Evolutionary conservation across 2,797 vertebrate species (phyloP).

Genomic region (Ptychadena robeensis): DNA sequence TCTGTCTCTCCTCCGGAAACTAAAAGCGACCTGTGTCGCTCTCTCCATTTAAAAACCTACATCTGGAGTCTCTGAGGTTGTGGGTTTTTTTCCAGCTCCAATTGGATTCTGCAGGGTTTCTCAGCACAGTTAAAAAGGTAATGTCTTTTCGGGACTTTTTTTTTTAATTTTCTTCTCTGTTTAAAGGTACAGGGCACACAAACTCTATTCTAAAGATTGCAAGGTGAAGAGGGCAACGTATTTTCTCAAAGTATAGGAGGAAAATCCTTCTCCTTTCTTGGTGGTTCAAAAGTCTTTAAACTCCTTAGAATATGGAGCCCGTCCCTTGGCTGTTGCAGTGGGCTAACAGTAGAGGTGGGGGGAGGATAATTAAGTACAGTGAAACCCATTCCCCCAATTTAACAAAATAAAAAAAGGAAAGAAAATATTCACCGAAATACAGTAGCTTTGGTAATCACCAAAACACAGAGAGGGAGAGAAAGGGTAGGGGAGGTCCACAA

Average conservation of each 20-base stretch:
- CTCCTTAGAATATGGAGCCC: conserved; percentile 56
- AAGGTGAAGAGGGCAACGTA: conserved; percentile 51
- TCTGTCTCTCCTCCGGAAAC: conserved; percentile 91
- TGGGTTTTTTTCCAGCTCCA: conserved; percentile 61
- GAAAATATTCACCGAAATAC: conserved; percentile 98
- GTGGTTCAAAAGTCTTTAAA: conserved; percentile 56
- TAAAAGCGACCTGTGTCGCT: conserved; percentile 84
- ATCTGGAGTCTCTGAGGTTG: conserved; percentile 60
- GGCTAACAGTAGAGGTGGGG: conserved; percentile 52
- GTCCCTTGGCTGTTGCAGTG: conserved; percentile 50
- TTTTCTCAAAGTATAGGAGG: conserved; percentile 43
- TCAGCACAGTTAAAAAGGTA: conserved; percentile 63
- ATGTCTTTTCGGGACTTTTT: conserved; percentile 80
- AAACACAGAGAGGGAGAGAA: conserved; percentile 78
- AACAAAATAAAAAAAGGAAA: conserved; percentile 21
- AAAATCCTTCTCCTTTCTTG: conserved; percentile 28
- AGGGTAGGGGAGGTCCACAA: conserved; percentile 54
- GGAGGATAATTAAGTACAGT: conserved; percentile 50
- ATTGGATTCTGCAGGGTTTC: conserved; percentile 59
- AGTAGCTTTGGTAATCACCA: conserved; percentile 99
- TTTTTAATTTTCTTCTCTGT: conserved; percentile 71
- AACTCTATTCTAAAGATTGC: conserved; percentile 60
- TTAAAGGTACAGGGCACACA: conserved; percentile 60
- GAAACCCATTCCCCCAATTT: conserved; percentile 43
- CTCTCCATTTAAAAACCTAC: conserved; percentile 62